phyloP scores from a whole-genome alignment of 2,797 vertebrate species.

The Leuciscus waleckii region DNA sequence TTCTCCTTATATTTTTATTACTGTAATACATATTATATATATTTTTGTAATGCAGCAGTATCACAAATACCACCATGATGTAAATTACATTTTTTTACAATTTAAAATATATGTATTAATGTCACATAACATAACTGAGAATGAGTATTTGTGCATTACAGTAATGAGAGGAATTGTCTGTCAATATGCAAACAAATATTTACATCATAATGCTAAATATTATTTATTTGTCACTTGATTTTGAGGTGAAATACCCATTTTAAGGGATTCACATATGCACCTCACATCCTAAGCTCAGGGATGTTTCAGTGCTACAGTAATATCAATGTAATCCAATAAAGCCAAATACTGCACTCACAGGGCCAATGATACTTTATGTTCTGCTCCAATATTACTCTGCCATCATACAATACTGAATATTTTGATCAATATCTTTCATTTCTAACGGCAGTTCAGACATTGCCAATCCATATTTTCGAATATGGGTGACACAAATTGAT shows the following conservation, averaged over 20 bases:
- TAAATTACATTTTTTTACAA: neutral
- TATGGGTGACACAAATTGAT: neutral
- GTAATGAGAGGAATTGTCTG: neutral
- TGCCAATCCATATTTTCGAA: conserved; percentile 9
- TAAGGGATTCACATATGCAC: neutral
- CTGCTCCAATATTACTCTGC: neutral
- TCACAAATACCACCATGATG: neutral
- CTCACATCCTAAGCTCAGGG: neutral
- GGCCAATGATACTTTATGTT: neutral
- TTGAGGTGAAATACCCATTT: conserved; percentile 11
- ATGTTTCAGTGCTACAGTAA: neutral
- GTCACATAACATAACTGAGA: neutral
- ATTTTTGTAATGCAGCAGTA: neutral
- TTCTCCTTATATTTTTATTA: neutral
- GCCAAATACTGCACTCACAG: neutral
- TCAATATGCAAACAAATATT: neutral
- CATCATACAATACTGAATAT: neutral
- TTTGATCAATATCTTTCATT: conserved; percentile 25
- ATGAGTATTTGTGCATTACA: neutral
- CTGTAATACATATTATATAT: too few species aligned
- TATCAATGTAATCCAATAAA: neutral
- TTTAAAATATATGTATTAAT: neutral
- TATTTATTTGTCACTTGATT: neutral
- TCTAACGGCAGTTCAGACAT: neutral
- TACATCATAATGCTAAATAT: neutral